Evolutionary conservation across 2,113 vertebrate genomes (phyloP), one percentile per base, ranked within the genome.

Genomic region (Pteruthius melanotis): DNA sequence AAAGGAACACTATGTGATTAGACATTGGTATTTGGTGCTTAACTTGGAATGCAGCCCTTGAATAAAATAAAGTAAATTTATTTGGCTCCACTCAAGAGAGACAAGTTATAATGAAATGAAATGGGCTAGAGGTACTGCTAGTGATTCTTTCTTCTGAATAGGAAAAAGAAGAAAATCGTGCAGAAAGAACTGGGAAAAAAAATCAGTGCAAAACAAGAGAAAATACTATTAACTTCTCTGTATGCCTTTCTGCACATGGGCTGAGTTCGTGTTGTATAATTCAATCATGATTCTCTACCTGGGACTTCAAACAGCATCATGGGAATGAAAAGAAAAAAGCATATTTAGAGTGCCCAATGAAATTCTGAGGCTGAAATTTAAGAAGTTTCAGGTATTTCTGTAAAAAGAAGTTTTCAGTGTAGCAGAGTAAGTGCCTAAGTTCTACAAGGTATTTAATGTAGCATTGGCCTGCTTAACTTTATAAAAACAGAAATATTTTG

Each of bases 331-430:
- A 97, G 98, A 88, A 98, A 98, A 98, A 65, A 74, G 92, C 56
- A 96, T 99, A 39, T 95, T 99, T 70, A 98, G 98, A 70, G 95
- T 99, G 78, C 98, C 98, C 65, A 99, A 98, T 90, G 97, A 98
- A n/a, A 97, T 97, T 54, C 93, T 98, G 82, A 98, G 98, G 76
- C 95, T 98, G 92, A 98, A 98, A 87, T 99, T 99, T 77, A 98
- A 99, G 52, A 99, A 98, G 90, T 96, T 99, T 69, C 98, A 98
- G 24, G 87, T 56, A 49, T 96, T 98, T 96, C 81, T 98, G 86
- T 85, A 97, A 64, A 96, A 79, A 20, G 90, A 98, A 49, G 96
- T 98, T 59, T 77, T 89, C 23, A 83, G 57, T n/a, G 87, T 89
- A 81, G 76, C 94, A 72, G 87, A 95, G 93, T 97, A 96, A 96